Evolutionary conservation across 1,140 invertebrate species (phyloP).

Genomic region (Drosophila tsacasi): DNA sequence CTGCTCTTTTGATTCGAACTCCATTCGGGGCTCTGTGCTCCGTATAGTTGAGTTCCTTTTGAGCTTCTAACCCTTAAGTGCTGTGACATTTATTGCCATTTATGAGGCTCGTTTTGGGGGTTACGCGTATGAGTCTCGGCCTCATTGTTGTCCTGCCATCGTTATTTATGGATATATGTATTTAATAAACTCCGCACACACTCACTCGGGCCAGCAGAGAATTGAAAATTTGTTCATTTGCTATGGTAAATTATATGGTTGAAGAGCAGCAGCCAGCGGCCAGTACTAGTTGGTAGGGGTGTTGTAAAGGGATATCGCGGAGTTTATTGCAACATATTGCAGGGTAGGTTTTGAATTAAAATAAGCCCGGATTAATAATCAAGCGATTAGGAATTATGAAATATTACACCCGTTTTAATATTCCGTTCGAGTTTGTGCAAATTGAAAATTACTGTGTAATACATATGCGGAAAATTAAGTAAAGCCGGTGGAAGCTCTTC

Average conservation of each 20-base stretch:
- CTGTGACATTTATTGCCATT: slow-evolving; percentile 74
- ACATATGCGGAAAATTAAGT: neutral
- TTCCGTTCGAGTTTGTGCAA: neutral
- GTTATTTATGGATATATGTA: slow-evolving; percentile 75
- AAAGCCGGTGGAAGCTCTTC: neutral
- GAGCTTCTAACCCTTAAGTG: slow-evolving; percentile 76
- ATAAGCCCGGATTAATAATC: slow-evolving; percentile 33
- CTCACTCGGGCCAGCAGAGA: neutral
- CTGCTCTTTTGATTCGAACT: slow-evolving; percentile 57
- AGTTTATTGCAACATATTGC: slow-evolving; percentile 33
- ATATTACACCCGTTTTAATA: slow-evolving; percentile 23
- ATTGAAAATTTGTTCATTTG: slow-evolving; percentile 58
- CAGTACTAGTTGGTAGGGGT: slow-evolving; percentile 1
- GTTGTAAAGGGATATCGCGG: neutral
- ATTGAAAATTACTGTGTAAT: slow-evolving; percentile 1
- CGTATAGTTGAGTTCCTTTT: slow-evolving; percentile 4
- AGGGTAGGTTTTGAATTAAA: slow-evolving; percentile 36
- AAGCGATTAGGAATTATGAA: slow-evolving; percentile 24
- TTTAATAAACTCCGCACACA: slow-evolving; percentile 61
- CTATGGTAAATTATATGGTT: slow-evolving; percentile 63
- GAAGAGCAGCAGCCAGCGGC: neutral
- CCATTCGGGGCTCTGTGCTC: neutral
- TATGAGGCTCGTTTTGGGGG: slow-evolving; percentile 75
- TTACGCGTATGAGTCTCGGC: slow-evolving; percentile 66
- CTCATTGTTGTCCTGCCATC: slow-evolving; percentile 37